A percentile compares a stretch with the other conserved stretches of the same genome.
Evolutionary conservation across 2,797 vertebrate genomes (phyloP).

Genomic region (Odontamblyopus lacepedii): DNA sequence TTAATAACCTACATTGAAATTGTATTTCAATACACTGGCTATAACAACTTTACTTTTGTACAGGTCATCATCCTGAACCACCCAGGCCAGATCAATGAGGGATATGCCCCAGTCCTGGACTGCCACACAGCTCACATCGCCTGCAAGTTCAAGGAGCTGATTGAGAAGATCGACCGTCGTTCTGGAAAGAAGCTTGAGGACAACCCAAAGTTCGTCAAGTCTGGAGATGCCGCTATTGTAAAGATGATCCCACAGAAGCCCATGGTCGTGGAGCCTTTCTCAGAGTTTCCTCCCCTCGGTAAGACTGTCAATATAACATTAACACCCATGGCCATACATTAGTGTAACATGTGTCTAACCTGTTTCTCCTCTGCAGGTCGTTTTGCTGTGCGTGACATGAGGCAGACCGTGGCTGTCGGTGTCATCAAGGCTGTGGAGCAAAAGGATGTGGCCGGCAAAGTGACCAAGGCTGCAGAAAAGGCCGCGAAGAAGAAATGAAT

Average conservation of each 20-base stretch:
- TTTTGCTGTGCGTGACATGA: constrained; percentile 81
- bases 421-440: constrained; percentile 76
- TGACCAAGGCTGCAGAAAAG: constrained; percentile 80
- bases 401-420: constrained; percentile 83
- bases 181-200: constrained; percentile 83
- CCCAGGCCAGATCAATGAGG: constrained; percentile 78
- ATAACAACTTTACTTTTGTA: not conserved
- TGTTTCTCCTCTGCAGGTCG: constrained; percentile 55
- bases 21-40: not conserved
- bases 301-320: constrained; percentile 27
- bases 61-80: constrained; percentile 85
- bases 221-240: constrained; percentile 77
- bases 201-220: constrained; percentile 77
- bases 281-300: constrained; percentile 79
- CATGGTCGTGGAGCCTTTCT: constrained; percentile 81
- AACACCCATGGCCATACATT: not conserved
- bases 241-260: constrained; percentile 77
- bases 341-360: not conserved
- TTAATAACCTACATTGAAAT: not conserved
- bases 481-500: constrained; percentile 78
- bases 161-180: constrained; percentile 85
- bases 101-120: constrained; percentile 80
- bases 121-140: constrained; percentile 84
- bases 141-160: constrained; percentile 83
- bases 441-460: constrained; percentile 68